Percentiles rank a stretch among this genome's conserved stretches.
phyloP scores from a whole-genome alignment of 2,888 invertebrate genomes.

The Temnothorax ravouxi region DNA sequence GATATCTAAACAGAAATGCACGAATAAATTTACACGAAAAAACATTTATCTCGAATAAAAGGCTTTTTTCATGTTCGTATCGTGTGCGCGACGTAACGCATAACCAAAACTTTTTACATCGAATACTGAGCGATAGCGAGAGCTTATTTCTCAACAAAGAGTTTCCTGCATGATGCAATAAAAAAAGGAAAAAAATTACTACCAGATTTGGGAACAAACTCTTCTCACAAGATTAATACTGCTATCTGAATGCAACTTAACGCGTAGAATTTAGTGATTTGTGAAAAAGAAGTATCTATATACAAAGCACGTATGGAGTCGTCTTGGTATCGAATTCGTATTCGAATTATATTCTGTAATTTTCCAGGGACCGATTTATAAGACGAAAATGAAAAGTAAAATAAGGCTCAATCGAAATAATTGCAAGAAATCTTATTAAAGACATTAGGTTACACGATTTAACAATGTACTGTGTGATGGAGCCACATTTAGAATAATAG shows the following conservation, averaged over 20 bases:
- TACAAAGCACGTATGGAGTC: neutral
- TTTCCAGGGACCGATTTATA: neutral
- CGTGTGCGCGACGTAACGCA: conserved; percentile 5
- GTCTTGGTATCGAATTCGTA: neutral
- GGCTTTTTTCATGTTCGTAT: neutral
- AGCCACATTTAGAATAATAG: neutral
- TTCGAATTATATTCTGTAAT: conserved; percentile 26
- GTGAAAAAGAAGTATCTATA: conserved; percentile 1
- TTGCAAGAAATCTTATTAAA: neutral
- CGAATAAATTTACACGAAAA: conserved; percentile 40
- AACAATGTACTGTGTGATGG: neutral
- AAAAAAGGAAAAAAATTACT: neutral
- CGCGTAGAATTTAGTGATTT: conserved; percentile 26
- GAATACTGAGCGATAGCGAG: conserved; percentile 8
- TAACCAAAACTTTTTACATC: conserved; percentile 32
- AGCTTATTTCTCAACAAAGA: conserved; percentile 46
- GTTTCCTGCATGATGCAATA: conserved; percentile 3
- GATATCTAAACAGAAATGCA: conserved; percentile 9
- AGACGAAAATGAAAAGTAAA: neutral
- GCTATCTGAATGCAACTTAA: neutral
- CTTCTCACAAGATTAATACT: conserved; percentile 40
- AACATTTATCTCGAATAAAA: conserved; percentile 44
- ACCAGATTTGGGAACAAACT: conserved; percentile 18
- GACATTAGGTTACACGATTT: neutral
- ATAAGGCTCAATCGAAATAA: neutral